Base-by-base conservation (phyloP, 1,140 invertebrate species). In the Bombus balteatus region DNA sequence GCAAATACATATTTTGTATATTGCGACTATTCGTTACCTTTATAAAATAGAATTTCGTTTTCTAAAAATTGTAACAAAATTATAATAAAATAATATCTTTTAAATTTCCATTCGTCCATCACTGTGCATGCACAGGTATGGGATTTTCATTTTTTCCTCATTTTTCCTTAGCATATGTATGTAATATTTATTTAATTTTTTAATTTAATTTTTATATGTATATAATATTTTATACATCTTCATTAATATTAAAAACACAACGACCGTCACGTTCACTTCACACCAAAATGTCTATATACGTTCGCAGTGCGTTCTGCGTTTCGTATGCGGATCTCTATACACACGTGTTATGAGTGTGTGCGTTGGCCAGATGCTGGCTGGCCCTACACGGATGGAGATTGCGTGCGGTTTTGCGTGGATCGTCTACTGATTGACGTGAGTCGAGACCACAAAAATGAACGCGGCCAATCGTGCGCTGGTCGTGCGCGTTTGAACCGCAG, bases 381-480 rank as follows among this genome's bases (percentile, higher is more conserved):
- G 53, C 75, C 57, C 37, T 85, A 87, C 86, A 83, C 88, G 83
- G 86, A 90, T 85, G 79, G 86, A 89, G 82, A 90, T 90, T 90
- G 88, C 88, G 82, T 90, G 89, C 86, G 88, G 89, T 90, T 90
- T 90, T 59, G 65, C 85, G 78, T 85, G 88, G 88, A 89, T 90
- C 81, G 89, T 65, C 81, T 81, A 85, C 86, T 90, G 89, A 90
- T 90, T 84, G 89, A 90, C 89, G 83, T 81, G 81, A 85, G 71
- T n/a, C 70, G 70, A 90, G 88, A 90, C 89, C 89, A 82, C 89
- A 90, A 90, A 90, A 90, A 90, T 90, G 81, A 90, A 82, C 88
- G 88, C 85, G 88, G 85, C 81, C 89, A 75, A 89, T 85, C 81
- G 87, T 47, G 62, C 66, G 66, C 72, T 66, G 72, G 79, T 65